phyloP scores from a whole-genome alignment of 2,797 vertebrate genomes.

The Characodon lateralis region DNA sequence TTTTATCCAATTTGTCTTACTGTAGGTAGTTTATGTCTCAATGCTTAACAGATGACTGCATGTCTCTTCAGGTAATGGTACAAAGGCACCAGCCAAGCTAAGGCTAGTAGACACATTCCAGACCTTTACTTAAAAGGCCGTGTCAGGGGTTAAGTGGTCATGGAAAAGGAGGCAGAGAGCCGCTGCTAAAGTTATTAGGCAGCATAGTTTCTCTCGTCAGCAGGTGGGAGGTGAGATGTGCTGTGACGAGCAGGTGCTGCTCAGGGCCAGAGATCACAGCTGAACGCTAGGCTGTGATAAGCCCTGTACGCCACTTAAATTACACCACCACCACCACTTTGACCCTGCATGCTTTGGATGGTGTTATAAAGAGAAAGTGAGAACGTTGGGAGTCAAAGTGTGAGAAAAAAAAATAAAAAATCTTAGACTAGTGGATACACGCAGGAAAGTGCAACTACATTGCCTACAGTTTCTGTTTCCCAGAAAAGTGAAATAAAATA shows the following conservation, averaged over 20 bases:
- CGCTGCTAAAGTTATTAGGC: conserved; percentile 69
- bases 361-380: conserved; percentile 57
- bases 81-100: conserved; percentile 54
- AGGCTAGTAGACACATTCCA: conserved; percentile 76
- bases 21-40: conserved; percentile 21
- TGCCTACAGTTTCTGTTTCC: neutral
- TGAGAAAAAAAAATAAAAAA: conserved; percentile 62
- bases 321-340: conserved; percentile 64
- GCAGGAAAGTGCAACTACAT: conserved; percentile 4
- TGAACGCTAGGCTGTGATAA: conserved; percentile 71
- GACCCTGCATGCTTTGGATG: conserved; percentile 53
- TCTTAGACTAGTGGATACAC: conserved; percentile 48
- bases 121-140: conserved; percentile 73
- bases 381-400: conserved; percentile 56
- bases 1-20: neutral
- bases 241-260: conserved; percentile 74
- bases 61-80: conserved; percentile 67
- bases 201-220: conserved; percentile 74
- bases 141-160: conserved; percentile 79
- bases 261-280: conserved; percentile 69
- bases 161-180: conserved; percentile 71
- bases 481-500: neutral
- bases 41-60: conserved; percentile 49
- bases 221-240: conserved; percentile 75
- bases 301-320: conserved; percentile 71